Percentiles rank a stretch among this genome's conserved stretches.
Evolutionary conservation across 2,113 vertebrate species (phyloP).

Genomic region (Pycnonotus jocosus): DNA sequence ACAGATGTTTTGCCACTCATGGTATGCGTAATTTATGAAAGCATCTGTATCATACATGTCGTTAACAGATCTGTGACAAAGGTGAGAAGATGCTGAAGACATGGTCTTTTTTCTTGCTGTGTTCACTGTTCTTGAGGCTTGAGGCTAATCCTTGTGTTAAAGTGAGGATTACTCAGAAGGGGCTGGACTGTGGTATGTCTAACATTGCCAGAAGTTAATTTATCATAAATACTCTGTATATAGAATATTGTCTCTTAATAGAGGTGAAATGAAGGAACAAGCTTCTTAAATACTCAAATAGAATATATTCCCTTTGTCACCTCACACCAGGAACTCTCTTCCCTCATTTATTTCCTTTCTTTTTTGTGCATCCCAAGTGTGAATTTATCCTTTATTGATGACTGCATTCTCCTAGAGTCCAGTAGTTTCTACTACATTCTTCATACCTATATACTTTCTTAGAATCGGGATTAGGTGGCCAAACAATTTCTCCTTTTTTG

Average conservation of each 20-base stretch:
- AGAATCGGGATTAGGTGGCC: neutral
- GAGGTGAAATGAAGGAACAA: neutral
- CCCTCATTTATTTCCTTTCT: neutral
- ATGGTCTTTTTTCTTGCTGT: conserved; percentile 50
- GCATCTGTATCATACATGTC: neutral
- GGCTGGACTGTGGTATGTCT: conserved; percentile 33
- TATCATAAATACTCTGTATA: neutral
- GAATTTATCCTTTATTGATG: neutral
- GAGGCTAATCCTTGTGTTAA: conserved; percentile 47
- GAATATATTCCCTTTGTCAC: neutral
- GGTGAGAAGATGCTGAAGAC: neutral
- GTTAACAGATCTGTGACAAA: conserved; percentile 26
- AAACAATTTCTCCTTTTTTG: neutral
- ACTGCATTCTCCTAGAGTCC: neutral
- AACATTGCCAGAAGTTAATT: neutral
- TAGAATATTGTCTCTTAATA: neutral
- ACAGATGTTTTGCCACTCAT: neutral
- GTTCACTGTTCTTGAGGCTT: neutral
- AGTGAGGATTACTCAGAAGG: conserved; percentile 44
- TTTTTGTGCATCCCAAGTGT: neutral
- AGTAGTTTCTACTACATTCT: neutral
- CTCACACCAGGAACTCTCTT: neutral
- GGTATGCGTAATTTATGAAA: neutral
- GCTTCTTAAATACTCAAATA: neutral
- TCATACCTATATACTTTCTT: neutral